A percentile compares a stretch with the other conserved stretches of the same genome.
phyloP scores from a whole-genome alignment of 53 echinoderm and acorn worm species.

The Henricia sp. region DNA sequence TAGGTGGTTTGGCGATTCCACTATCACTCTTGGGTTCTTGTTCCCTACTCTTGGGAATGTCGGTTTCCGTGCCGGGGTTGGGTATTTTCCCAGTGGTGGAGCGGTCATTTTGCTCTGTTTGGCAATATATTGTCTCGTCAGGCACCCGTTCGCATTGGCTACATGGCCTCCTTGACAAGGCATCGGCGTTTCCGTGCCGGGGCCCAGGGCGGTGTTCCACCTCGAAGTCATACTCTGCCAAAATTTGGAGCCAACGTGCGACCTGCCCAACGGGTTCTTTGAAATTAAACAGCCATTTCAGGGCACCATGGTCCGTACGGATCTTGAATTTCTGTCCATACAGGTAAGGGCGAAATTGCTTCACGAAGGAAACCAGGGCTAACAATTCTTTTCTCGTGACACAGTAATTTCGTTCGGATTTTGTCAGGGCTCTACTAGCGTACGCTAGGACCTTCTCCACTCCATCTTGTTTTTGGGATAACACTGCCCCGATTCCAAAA shows the following conservation, averaged over 20 bases:
- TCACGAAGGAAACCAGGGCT: background rate
- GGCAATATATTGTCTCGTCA: background rate
- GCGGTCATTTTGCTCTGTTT: background rate
- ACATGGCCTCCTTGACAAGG: constrained; percentile 30
- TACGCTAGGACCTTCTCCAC: constrained; percentile 23
- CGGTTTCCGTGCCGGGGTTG: background rate
- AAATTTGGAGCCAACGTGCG: constrained; percentile 46
- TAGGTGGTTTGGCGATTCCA: background rate
- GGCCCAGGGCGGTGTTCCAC: constrained; percentile 22
- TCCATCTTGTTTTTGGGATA: constrained; percentile 32
- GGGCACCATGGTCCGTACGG: constrained; percentile 22
- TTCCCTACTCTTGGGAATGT: background rate
- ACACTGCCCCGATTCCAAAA: constrained; percentile 19
- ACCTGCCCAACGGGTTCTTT: constrained; percentile 23
- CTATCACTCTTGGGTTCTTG: background rate
- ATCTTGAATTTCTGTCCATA: constrained; percentile 19
- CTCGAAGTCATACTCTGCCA: constrained; percentile 9
- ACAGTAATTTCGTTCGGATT: constrained; percentile 27
- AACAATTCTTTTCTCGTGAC: constrained; percentile 39
- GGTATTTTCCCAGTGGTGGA: background rate
- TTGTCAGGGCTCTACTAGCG: constrained; percentile 17
- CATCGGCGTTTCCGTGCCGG: constrained; percentile 13
- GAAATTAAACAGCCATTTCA: constrained; percentile 40
- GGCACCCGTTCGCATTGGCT: background rate
- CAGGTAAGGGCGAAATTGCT: constrained; percentile 20